A percentile compares a stretch with the other conserved stretches of the same genome.
Conservation (phyloP, 2,888 invertebrate genomes). For the Heliconius sara region DNA sequence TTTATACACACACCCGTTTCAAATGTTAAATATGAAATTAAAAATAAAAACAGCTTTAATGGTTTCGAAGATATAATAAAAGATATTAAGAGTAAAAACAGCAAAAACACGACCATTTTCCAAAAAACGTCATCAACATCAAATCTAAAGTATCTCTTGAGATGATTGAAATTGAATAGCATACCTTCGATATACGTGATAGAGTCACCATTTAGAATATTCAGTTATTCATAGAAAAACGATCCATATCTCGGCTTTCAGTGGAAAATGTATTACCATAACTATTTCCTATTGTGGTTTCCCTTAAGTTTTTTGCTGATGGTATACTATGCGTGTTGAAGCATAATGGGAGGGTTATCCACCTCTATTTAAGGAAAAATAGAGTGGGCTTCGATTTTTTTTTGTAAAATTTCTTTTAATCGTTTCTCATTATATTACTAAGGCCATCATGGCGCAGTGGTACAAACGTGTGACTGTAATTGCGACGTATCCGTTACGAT, state of each 20-base stretch:
- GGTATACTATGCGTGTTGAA: constrained; percentile 28
- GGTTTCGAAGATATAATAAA: too few relatives aligned
- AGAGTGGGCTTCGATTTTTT: not conserved
- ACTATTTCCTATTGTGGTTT: constrained; percentile 43
- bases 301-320: constrained; percentile 31
- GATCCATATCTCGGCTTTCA: constrained; percentile 52
- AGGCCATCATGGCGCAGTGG: not conserved
- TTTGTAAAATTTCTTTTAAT: not conserved
- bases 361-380: constrained; percentile 7
- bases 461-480: not conserved
- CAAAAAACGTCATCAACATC: not conserved
- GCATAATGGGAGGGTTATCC: constrained; percentile 30
- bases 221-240: constrained; percentile 74
- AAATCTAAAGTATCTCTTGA: constrained; percentile 14
- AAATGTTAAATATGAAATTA: too few relatives aligned
- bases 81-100: not conserved
- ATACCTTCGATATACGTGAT: constrained; percentile 62
- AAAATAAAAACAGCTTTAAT: too few relatives aligned
- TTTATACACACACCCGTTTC: too few relatives aligned
- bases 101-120: not conserved
- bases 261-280: constrained; percentile 44
- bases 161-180: constrained; percentile 21
- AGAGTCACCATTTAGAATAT: constrained; percentile 66
- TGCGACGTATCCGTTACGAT: too few relatives aligned
- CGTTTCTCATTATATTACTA: not conserved